phyloP scores from a whole-genome alignment of 2,888 invertebrate species.

The Cepaea hortensis region DNA sequence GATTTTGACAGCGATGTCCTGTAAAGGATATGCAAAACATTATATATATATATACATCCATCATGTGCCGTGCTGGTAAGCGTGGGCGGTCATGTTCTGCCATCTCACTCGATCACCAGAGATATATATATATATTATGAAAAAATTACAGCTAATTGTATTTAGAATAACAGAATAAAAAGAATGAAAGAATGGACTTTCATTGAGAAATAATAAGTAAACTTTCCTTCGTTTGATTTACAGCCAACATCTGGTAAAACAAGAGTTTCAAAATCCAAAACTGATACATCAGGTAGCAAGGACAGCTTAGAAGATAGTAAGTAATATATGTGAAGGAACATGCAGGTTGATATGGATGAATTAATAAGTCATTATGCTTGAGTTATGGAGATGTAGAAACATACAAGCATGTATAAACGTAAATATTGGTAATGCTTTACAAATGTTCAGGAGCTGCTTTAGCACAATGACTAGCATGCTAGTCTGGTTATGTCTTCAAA shows the following conservation, averaged over 20 bases:
- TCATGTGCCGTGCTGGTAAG: too few relatives aligned
- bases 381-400: not conserved
- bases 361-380: not conserved
- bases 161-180: not conserved
- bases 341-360: not conserved
- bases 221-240: not conserved
- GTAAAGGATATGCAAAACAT: too few relatives aligned
- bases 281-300: constrained; percentile 68
- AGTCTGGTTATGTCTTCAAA: too few relatives aligned
- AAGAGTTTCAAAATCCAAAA: constrained; percentile 39
- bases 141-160: not conserved
- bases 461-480: too few relatives aligned
- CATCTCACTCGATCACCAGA: too few relatives aligned
- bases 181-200: not conserved
- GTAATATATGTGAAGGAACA: constrained; percentile 47
- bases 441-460: too few relatives aligned
- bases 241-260: constrained; percentile 45
- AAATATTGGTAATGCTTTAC: not conserved
- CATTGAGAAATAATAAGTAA: not conserved
- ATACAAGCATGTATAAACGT: not conserved
- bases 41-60: too few relatives aligned
- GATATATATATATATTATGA: not conserved
- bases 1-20: too few relatives aligned
- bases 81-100: too few relatives aligned
- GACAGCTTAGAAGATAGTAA: constrained; percentile 73